Conservation (phyloP, 2,113 vertebrate species). For the Macquaria ambigua region DNA sequence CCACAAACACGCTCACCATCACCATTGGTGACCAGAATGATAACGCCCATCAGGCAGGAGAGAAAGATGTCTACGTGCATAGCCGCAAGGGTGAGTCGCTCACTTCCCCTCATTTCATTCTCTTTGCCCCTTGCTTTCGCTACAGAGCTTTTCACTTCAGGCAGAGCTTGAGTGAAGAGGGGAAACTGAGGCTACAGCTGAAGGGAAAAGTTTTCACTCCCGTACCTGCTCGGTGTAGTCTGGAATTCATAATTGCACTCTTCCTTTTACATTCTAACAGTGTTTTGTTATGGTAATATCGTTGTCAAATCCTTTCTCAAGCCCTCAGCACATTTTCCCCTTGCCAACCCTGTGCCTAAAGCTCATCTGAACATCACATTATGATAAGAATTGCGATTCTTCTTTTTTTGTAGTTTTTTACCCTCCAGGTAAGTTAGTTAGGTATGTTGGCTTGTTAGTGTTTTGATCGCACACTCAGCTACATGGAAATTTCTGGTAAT, state of each 20-base stretch:
- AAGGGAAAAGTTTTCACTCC: slow-evolving; percentile 53
- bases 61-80: slow-evolving; percentile 89
- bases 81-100: slow-evolving; percentile 85
- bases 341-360: slow-evolving; percentile 44
- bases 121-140: slow-evolving; percentile 30
- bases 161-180: slow-evolving; percentile 46
- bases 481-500: slow-evolving; percentile 69
- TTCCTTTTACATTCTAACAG: slow-evolving; percentile 50
- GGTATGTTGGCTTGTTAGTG: slow-evolving; percentile 52
- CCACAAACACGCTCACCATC: slow-evolving; percentile 89
- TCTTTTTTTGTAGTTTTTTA: slow-evolving; percentile 18
- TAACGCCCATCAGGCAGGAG: slow-evolving; percentile 88
- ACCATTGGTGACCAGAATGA: slow-evolving; percentile 92
- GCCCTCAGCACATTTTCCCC: slow-evolving; percentile 32
- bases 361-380: slow-evolving; percentile 61
- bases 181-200: slow-evolving; percentile 41
- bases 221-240: slow-evolving; percentile 47
- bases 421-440: slow-evolving; percentile 49
- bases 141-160: slow-evolving; percentile 40
- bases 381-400: slow-evolving; percentile 50
- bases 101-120: slow-evolving; percentile 32
- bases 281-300: slow-evolving; percentile 69
- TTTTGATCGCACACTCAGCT: slow-evolving; percentile 65
- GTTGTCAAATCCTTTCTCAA: slow-evolving; percentile 54
- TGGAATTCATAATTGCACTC: slow-evolving; percentile 68